These are phyloP conservation scores for Scophthalmus maximus DNA, from an alignment of 2,113 vertebrate species.

Conservation along the genomic window DNA sequence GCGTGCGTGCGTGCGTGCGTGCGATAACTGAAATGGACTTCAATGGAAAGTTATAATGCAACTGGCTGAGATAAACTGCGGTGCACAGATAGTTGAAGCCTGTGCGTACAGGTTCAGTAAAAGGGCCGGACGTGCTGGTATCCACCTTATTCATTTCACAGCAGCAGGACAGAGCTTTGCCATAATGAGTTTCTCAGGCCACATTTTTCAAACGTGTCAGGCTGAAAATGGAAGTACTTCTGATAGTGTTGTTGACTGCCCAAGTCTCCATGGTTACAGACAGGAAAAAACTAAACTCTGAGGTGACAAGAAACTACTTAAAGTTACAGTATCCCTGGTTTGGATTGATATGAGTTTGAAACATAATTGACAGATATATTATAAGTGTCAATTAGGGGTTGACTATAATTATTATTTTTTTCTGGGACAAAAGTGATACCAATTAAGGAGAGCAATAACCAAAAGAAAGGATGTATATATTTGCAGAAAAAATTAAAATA, in stretches of 20 bases:
- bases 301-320: no score
- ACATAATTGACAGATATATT: no score
- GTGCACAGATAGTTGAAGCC: not conserved
- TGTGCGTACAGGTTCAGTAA: not conserved
- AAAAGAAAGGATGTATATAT: no score
- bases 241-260: not conserved
- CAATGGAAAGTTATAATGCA: not conserved
- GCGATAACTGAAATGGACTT: not conserved
- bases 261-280: not conserved
- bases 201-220: not conserved
- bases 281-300: no score
- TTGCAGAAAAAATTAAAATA: no score
- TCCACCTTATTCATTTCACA: not conserved
- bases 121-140: not conserved
- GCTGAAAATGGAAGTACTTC: not conserved
- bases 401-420: no score
- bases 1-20: constrained; percentile 7
- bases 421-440: no score
- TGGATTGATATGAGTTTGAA: no score
- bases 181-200: not conserved
- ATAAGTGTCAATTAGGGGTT: no score
- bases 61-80: not conserved
- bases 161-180: not conserved
- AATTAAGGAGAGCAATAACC: no score
- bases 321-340: no score